These are phyloP conservation scores for Phyllostomus discolor DNA, from an alignment of 2,113 vertebrate species.

Conservation along the genomic window DNA sequence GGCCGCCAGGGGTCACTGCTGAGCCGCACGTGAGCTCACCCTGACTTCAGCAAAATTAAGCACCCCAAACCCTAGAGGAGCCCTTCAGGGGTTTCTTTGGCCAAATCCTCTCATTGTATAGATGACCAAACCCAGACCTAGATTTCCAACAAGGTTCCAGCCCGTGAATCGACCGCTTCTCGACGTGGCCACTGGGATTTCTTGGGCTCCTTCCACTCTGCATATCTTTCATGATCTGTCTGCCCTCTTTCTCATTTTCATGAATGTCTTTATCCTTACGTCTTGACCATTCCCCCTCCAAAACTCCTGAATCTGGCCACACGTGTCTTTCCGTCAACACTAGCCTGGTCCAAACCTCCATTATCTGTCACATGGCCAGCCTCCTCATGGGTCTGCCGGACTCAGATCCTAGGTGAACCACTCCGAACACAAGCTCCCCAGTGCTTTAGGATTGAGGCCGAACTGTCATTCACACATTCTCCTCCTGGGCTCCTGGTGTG, in stretches of 20 bases:
- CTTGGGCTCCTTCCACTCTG: not conserved
- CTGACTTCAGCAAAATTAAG: not conserved
- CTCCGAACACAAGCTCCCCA: not conserved
- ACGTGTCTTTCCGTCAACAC: not conserved
- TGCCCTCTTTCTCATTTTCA: not conserved
- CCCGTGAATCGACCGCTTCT: not conserved
- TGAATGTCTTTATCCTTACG: not conserved
- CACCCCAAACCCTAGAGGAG: not conserved
- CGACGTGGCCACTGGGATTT: not conserved
- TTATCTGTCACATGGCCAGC: not conserved
- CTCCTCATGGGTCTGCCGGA: not conserved
- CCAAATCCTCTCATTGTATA: not conserved
- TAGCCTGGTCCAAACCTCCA: not conserved
- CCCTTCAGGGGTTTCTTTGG: not conserved
- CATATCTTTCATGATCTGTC: not conserved
- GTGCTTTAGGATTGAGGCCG: not conserved
- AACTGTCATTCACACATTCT: not conserved
- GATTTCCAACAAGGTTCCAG: not conserved
- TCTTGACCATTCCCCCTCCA: not conserved
- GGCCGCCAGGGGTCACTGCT: constrained; percentile 59
- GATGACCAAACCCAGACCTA: not conserved
- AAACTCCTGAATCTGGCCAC: not conserved
- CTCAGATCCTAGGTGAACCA: not conserved
- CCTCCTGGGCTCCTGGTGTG: not conserved
- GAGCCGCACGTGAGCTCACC: constrained; percentile 52